phyloP scores from a whole-genome alignment of 2,113 vertebrate genomes.

The Coptodon rendalli region DNA sequence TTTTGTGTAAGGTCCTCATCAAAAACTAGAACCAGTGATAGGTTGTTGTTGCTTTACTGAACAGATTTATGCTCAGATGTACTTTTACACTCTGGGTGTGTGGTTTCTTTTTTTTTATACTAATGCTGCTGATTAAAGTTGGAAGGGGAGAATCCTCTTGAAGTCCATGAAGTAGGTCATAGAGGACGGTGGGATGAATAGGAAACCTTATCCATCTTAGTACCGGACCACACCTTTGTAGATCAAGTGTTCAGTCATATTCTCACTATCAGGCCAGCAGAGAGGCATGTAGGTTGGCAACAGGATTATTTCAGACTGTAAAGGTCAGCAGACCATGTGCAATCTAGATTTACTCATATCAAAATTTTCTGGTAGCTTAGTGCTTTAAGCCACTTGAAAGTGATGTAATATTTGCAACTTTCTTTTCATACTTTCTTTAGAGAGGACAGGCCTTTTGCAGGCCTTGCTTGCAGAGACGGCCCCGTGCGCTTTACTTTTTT shows the following conservation, averaged over 20 bases:
- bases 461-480: not conserved
- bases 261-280: not conserved
- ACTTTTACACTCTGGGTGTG: not conserved
- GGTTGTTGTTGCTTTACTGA: not conserved
- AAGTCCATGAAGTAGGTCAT: conserved; percentile 23
- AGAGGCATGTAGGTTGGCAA: not conserved
- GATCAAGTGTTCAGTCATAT: conserved; percentile 45
- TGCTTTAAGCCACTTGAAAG: not conserved
- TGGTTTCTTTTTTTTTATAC: not conserved
- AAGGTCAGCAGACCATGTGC: not conserved
- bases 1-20: not conserved
- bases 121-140: not conserved
- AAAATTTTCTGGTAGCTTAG: not conserved
- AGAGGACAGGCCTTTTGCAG: not conserved
- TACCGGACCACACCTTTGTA: conserved; percentile 50
- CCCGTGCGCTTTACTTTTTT: not conserved
- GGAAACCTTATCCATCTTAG: conserved; percentile 47
- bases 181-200: conserved; percentile 46
- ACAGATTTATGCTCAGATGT: not conserved
- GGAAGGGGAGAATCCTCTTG: not conserved
- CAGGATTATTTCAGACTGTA: not conserved
- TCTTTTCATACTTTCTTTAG: not conserved
- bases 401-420: not conserved
- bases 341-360: not conserved
- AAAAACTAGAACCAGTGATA: not conserved